phyloP scores from a whole-genome alignment of 92 coral and sea anemone species.

The Phenganax marumi region DNA sequence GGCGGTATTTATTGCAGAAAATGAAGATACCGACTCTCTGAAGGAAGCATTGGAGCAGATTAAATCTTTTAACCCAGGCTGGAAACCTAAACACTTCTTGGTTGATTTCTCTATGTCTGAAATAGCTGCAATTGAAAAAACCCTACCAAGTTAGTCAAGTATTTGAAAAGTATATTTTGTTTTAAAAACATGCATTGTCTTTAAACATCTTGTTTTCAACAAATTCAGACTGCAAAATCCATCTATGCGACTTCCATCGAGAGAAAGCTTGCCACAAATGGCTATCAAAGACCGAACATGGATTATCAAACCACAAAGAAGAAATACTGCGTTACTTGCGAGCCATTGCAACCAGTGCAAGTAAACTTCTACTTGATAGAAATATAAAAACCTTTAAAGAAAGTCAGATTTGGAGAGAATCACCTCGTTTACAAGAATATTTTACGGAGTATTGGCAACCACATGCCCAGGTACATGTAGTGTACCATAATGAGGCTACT shows the following conservation, averaged over 20 bases:
- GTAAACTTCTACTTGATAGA: slow-evolving; percentile 16
- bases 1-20: background rate
- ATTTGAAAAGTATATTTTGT: background rate
- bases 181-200: background rate
- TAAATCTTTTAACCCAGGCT: background rate
- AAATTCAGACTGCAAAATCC: slow-evolving; percentile 2
- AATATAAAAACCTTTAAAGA: slow-evolving; percentile 11
- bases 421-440: slow-evolving; percentile 22
- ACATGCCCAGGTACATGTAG: slow-evolving; percentile 27
- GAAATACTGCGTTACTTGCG: slow-evolving; percentile 48
- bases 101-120: background rate
- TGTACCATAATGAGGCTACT: background rate
- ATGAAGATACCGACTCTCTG: background rate
- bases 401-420: slow-evolving; percentile 32
- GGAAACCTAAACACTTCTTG: background rate
- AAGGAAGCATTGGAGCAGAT: background rate
- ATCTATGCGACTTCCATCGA: slow-evolving; percentile 23
- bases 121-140: background rate
- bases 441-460: slow-evolving; percentile 28
- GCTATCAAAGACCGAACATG: slow-evolving; percentile 42
- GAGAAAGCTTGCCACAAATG: slow-evolving; percentile 39
- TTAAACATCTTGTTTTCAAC: background rate
- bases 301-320: slow-evolving; percentile 39
- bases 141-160: background rate
- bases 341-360: slow-evolving; percentile 36